Evolutionary conservation across 2,797 vertebrate species (phyloP).

Genomic region (Rhinoraja longicauda): DNA sequence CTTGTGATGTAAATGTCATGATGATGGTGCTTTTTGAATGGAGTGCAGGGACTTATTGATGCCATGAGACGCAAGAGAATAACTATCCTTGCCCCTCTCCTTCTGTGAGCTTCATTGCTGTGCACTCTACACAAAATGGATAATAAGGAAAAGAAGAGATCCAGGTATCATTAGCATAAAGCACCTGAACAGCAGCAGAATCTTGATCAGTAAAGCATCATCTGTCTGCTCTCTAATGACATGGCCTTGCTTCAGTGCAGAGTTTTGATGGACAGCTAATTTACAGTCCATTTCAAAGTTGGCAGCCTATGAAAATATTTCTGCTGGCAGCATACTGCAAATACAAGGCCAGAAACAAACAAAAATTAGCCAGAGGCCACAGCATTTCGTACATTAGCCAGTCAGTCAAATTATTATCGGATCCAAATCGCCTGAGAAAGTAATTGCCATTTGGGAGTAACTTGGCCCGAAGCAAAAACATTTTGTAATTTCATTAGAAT

Average conservation of each 20-base stretch:
- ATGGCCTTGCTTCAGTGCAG: neutral
- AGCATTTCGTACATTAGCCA: slow-evolving; percentile 19
- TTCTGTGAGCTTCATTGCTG: neutral
- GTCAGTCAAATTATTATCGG: slow-evolving; percentile 28
- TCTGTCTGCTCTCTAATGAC: slow-evolving; percentile 18
- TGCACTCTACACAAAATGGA: neutral
- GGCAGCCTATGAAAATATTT: slow-evolving; percentile 40
- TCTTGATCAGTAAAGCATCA: neutral
- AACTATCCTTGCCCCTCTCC: neutral
- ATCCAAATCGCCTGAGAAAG: neutral
- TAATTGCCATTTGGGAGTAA: slow-evolving; percentile 33
- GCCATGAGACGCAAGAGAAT: neutral
- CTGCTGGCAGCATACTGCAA: slow-evolving; percentile 4
- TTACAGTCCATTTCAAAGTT: slow-evolving; percentile 40
- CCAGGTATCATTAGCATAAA: slow-evolving; percentile 5
- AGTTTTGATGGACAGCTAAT: slow-evolving; percentile 39
- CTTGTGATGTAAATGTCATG: neutral
- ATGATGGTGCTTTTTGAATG: neutral
- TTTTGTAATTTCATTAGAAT: slow-evolving; percentile 37
- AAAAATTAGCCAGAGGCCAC: slow-evolving; percentile 35
- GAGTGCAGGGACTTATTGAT: neutral
- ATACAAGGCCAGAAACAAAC: slow-evolving; percentile 30
- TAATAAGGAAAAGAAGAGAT: neutral
- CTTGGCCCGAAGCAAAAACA: slow-evolving; percentile 32
- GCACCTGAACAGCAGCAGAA: neutral